A percentile compares a stretch with the other conserved stretches of the same genome.
Evolutionary conservation across 2,113 vertebrate species (phyloP).

Genomic region (Suncus etruscus): DNA sequence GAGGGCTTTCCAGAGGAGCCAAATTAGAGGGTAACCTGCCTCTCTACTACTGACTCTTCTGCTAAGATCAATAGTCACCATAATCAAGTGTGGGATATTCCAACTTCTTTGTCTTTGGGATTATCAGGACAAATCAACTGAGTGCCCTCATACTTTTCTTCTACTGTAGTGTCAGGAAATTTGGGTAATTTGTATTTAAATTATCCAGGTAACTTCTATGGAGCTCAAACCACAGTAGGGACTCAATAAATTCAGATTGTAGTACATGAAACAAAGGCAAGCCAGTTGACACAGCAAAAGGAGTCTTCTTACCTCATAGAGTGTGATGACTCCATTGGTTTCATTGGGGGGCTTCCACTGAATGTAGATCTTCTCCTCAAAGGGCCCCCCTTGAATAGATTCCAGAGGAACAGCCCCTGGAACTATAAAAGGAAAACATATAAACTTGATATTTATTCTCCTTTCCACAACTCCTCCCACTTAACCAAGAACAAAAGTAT

Average conservation of each 20-base stretch:
- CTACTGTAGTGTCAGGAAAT: neutral
- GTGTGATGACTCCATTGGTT: slow-evolving; percentile 97
- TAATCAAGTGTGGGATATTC: too few species aligned
- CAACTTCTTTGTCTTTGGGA: neutral
- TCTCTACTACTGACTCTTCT: neutral
- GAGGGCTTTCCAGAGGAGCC: neutral
- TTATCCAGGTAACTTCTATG: neutral
- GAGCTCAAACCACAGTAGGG: neutral
- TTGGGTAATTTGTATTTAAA: neutral
- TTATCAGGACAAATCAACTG: neutral
- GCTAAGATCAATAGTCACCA: neutral
- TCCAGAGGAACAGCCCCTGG: slow-evolving; percentile 95
- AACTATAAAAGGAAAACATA: slow-evolving; percentile 86
- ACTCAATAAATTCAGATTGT: neutral
- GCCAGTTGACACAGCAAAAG: neutral
- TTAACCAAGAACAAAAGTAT: neutral
- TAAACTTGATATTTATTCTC: neutral
- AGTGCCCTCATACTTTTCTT: neutral
- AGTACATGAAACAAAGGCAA: neutral
- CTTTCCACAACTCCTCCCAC: neutral
- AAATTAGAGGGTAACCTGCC: neutral
- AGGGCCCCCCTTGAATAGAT: slow-evolving; percentile 96
- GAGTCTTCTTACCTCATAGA: slow-evolving; percentile 94
- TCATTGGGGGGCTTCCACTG: slow-evolving; percentile 99
- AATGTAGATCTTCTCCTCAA: slow-evolving; percentile 98